Percentiles rank a stretch among this genome's conserved stretches.
phyloP scores from a whole-genome alignment of 2,113 vertebrate species.

The Urocitellus parryii region DNA sequence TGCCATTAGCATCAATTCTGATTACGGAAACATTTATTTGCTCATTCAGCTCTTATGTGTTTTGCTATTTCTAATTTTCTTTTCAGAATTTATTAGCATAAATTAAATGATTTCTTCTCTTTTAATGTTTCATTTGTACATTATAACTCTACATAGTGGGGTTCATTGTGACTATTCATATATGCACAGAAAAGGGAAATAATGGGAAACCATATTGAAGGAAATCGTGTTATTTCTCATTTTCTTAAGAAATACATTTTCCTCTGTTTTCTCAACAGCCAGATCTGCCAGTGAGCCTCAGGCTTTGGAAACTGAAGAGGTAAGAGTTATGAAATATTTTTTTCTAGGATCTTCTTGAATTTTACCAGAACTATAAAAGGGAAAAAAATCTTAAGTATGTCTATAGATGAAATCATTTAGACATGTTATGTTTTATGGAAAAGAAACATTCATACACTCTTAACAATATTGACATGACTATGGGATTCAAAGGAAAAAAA shows the following conservation, averaged over 20 bases:
- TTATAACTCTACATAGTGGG: no score
- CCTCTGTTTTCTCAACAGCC: slow-evolving; percentile 75
- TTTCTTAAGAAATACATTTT: slow-evolving; percentile 6
- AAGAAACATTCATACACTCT: not conserved
- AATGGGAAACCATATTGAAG: no score
- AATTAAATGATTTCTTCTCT: no score
- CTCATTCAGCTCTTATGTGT: not conserved
- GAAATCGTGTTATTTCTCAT: slow-evolving; percentile 20
- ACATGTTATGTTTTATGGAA: not conserved
- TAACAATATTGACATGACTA: not conserved
- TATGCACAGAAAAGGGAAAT: no score
- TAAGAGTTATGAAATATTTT: slow-evolving; percentile 71
- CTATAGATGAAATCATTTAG: not conserved
- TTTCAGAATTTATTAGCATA: no score
- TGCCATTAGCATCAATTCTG: not conserved
- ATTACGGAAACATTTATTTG: not conserved
- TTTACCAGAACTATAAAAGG: slow-evolving; percentile 27
- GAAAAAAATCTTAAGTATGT: not conserved
- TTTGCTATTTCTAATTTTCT: slow-evolving; percentile 42
- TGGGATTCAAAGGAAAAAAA: not conserved
- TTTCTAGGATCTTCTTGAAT: not conserved
- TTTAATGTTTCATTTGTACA: no score
- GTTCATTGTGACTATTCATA: no score
- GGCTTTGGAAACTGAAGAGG: slow-evolving; percentile 68
- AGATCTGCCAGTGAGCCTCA: slow-evolving; percentile 59